Base-by-base conservation (phyloP, 2,797 vertebrate genomes). In the Sternarchorhynchus goeldii region DNA sequence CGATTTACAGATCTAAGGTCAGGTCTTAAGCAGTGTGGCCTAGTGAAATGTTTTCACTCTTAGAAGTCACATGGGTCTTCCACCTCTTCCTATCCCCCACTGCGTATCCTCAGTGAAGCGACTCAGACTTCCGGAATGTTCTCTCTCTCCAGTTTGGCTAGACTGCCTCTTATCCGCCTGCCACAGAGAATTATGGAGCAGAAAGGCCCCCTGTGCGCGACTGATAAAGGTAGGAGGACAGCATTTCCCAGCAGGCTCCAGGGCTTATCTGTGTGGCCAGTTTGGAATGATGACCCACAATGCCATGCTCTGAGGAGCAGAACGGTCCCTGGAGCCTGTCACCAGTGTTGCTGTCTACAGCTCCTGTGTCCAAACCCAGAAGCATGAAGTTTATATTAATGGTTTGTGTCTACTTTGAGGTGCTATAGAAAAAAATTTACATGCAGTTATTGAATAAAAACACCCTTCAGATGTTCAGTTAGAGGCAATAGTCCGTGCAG, bases 151-250 rank as follows among this genome's bases (percentile, higher is more conserved):
- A 79, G 81, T 81, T 79, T 29, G 75, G 83, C 68, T 82, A 79
- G 53, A 83, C 83, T 78, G 77, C 81, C 57, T 75, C 88, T 90
- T 91, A 90, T 90, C 88, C 87, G 81, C 75, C 21, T 14, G 66
- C 76, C 79, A 82, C 16, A 63, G 82, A 84, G 86, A 90, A 85
- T 89, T 90, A 90, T 86, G 75, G 83, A 83, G 81, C 71, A 68
- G 83, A 69, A 84, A 82, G 36, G 53, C 78, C 76, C 74, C 76
- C 83, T 91, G 89, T 88, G 88, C 87, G 86, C 88, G 84, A 88
- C 86, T 90, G 89, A 92, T 91, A 91, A 91, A 88, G 82, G 80
- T 68, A 72, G 57, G 72, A 80, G 86, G 85, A 86, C 66, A 34
- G n/a, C 76, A 64, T 85, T 83, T 78, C 77, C 85, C 85, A 88